phyloP scores from a whole-genome alignment of 2,888 invertebrate genomes.

The Glaucopsyche alexis region DNA sequence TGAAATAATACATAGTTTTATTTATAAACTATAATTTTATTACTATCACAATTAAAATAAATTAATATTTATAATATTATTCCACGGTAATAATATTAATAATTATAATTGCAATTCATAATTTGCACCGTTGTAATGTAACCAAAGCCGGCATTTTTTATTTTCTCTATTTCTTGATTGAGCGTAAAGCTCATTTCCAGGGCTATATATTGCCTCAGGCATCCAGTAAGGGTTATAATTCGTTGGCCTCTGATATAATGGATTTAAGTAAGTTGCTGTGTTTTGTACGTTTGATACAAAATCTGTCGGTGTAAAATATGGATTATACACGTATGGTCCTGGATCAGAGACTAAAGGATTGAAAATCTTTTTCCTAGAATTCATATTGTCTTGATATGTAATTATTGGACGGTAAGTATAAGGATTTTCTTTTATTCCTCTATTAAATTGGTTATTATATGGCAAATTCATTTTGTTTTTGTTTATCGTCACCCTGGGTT shows the following conservation, averaged over 20 bases:
- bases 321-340: not conserved
- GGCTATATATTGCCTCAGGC: too few relatives aligned
- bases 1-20: not conserved
- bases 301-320: not conserved
- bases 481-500: not conserved
- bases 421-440: not conserved
- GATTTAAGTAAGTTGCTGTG: not conserved
- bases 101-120: slow-evolving; percentile 56
- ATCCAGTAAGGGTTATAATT: not conserved
- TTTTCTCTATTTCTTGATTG: slow-evolving; percentile 41
- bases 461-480: not conserved
- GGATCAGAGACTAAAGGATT: not conserved
- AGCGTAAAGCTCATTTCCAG: not conserved
- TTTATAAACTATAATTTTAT: not conserved
- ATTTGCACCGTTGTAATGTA: slow-evolving; percentile 59
- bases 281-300: not conserved
- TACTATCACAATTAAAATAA: not conserved
- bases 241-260: not conserved
- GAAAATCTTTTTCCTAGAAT: not conserved
- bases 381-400: slow-evolving; percentile 11
- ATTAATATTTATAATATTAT: not conserved
- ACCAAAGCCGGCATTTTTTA: slow-evolving; percentile 58
- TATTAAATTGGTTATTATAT: not conserved
- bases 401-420: not conserved
- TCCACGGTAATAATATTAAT: not conserved